Evolutionary conservation across 2,888 invertebrate species (phyloP), one percentile per base, ranked within the genome.

Genomic region (Falcaria lacertinaria): DNA sequence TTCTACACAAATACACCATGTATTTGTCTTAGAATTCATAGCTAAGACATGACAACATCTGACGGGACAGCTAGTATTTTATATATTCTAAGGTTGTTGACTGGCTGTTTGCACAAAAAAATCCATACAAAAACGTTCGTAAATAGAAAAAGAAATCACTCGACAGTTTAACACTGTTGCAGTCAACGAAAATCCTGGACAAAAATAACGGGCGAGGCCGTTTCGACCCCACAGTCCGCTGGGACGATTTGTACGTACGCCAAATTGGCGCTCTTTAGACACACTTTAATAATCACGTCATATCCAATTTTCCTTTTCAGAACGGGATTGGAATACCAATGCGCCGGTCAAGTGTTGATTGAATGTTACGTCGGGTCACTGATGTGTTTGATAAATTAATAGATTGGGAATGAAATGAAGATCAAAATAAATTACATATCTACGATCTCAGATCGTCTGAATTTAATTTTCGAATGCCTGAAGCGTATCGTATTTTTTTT

Each of bases 241-340:
- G 82, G 83, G 81, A 73, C 69, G 77, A 83, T 82, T 84, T 80
- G 80, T 72, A 60, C 76, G 70, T 70, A 57, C 66, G 74, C 84
- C 79, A 81, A 85, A 85, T 84, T 84, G 83, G 74, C 72, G 74
- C 80, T 84, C 85, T 83, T 84, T 84, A 84, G 80, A 57, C 65
- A 69, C 74, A 74, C 80, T 84, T 77, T 79, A 74, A 84, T 86
- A 86, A 86, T 85, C 85, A 84, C 83, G 81, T 77, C 85, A 84
- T 83, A 83, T 80, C 79, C 86, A 86, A 86, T 86, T 85, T 84
- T 79, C 81, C 64, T 75, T 72, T 11, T 61, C 61, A 59, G n/a
- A 71, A 74, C 78, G 77, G 60, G 54, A 42, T 42, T 52, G 64
- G 86, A 86, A 86, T 87, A 86, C 61, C 65, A 80, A 85, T 78